Conservation (phyloP, 2,113 vertebrate genomes). For the Hirundichthys speculiger region DNA sequence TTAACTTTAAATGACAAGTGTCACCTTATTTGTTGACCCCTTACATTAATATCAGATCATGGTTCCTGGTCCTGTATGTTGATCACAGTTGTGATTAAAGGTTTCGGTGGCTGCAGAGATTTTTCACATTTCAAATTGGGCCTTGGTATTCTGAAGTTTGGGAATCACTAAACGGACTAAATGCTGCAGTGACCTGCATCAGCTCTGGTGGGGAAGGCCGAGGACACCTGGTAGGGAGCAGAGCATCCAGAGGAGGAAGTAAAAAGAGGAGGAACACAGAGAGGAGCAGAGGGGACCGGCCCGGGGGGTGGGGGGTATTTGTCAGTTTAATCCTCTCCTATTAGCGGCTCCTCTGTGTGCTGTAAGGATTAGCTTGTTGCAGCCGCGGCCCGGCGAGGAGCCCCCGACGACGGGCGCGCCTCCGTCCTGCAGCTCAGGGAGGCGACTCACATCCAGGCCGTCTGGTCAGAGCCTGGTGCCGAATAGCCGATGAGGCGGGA, state of each 20-base stretch:
- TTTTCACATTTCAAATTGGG: too few species aligned
- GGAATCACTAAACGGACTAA: too few species aligned
- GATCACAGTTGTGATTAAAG: too few species aligned
- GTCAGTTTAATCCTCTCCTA: constrained; percentile 68
- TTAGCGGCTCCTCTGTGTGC: constrained; percentile 69
- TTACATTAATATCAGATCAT: too few species aligned
- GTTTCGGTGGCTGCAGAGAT: too few species aligned
- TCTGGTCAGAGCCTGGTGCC: constrained; percentile 36
- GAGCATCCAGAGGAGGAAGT: neutral
- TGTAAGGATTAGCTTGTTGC: constrained; percentile 73
- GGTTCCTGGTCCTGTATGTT: too few species aligned
- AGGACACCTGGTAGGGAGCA: neutral
- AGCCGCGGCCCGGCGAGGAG: constrained; percentile 36
- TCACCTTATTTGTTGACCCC: too few species aligned
- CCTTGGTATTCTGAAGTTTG: too few species aligned
- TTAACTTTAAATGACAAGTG: too few species aligned
- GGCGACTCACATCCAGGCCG: constrained; percentile 16
- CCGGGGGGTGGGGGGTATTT: constrained; percentile 50
- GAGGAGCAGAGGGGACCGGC: constrained; percentile 12
- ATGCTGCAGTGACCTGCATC: too few species aligned
- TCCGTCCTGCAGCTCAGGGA: constrained; percentile 33
- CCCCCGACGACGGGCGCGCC: constrained; percentile 9
- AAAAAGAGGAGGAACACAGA: constrained; percentile 7
- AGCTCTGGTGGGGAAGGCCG: neutral
- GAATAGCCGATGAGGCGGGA: constrained; percentile 62